Evolutionary conservation across 2,113 vertebrate genomes (phyloP).

Genomic region (Chloebia gouldiae): DNA sequence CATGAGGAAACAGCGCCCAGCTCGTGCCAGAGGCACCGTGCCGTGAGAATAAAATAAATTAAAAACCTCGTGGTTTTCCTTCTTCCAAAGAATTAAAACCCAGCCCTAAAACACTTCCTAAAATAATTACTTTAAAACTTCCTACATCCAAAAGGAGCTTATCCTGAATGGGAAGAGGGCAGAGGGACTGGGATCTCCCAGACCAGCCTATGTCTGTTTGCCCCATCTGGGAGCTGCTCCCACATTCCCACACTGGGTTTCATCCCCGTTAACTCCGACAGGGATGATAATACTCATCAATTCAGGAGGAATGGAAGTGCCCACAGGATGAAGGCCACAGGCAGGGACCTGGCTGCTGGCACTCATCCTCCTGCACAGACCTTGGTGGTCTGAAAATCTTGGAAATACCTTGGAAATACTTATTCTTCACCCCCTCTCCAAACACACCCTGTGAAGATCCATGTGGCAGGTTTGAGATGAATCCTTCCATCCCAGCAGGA

Average conservation of each 20-base stretch:
- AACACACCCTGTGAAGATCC: background rate
- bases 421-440: background rate
- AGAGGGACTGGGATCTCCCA: background rate
- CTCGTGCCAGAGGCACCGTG: background rate
- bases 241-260: background rate
- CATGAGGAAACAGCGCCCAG: background rate
- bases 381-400: background rate
- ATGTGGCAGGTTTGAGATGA: rapidly evolving
- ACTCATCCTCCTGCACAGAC: background rate
- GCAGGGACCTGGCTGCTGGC: too few species aligned
- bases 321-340: background rate
- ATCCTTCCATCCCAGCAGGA: background rate
- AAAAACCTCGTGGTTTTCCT: background rate
- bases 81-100: background rate
- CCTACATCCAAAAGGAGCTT: background rate
- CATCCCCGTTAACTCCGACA: background rate
- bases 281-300: conserved; percentile 18
- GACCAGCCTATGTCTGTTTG: background rate
- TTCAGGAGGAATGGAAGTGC: background rate
- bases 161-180: background rate
- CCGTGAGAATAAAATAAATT: background rate
- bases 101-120: background rate
- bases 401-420: conserved; percentile 35
- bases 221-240: background rate
- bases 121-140: conserved; percentile 13